Evolutionary conservation across 2,797 vertebrate genomes (phyloP).

Genomic region (Anisognathus igniventris): DNA sequence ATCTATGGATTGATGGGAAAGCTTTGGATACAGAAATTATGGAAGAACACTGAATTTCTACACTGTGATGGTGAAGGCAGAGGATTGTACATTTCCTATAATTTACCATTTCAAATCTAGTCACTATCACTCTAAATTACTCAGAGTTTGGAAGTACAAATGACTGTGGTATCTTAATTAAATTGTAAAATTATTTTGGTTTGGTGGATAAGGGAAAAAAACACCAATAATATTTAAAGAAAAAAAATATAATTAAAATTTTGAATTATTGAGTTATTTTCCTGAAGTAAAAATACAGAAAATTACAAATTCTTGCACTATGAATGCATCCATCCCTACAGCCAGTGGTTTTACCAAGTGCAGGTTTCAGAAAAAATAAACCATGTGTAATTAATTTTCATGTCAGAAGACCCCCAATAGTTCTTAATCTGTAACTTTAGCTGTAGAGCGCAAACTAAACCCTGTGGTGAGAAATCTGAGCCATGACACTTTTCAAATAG

Average conservation of each 20-base stretch:
- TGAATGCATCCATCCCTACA: neutral
- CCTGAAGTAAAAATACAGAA: neutral
- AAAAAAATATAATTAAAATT: neutral
- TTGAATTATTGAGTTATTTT: neutral
- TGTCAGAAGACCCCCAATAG: conserved; percentile 40
- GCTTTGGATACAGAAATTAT: neutral
- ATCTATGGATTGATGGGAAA: neutral
- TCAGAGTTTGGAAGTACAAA: neutral
- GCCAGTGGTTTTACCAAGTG: neutral
- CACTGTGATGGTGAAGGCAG: neutral
- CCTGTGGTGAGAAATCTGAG: conserved; percentile 13
- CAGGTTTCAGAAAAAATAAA: neutral
- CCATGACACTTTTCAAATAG: neutral
- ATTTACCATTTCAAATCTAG: neutral
- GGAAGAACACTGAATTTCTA: neutral
- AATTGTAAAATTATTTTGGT: neutral
- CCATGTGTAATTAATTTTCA: conserved; percentile 39
- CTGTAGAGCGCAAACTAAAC: conserved; percentile 8
- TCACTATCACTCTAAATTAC: neutral
- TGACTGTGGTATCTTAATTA: neutral
- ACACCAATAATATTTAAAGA: neutral
- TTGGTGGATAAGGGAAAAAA: neutral
- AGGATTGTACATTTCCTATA: neutral
- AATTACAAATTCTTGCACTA: neutral
- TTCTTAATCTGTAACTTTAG: conserved; percentile 33